Conservation (phyloP, 2,888 invertebrate species). For the Schizaphis graminum region DNA sequence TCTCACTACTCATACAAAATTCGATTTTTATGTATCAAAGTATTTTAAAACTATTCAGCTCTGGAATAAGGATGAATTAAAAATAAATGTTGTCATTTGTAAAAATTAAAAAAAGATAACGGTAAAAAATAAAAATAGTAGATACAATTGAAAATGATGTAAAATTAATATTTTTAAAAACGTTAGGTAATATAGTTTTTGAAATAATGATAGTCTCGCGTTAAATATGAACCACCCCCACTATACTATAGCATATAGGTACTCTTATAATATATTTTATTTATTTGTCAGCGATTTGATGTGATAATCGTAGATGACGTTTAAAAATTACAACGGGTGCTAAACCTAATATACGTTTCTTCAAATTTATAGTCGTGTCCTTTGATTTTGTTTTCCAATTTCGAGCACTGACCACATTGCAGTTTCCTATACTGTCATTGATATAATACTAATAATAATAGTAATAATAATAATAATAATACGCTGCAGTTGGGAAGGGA, state of each 20-base stretch:
- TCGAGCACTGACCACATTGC: neutral
- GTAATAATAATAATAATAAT: neutral
- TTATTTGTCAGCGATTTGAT: neutral
- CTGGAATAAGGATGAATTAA: neutral
- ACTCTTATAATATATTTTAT: neutral
- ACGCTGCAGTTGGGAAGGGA: neutral
- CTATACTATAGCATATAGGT: neutral
- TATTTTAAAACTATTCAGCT: neutral
- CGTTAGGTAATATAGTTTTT: neutral
- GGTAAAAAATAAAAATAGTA: no score
- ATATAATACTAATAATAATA: neutral
- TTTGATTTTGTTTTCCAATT: neutral
- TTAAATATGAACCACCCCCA: neutral
- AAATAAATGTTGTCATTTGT: neutral
- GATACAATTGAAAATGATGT: neutral
- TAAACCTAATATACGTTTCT: neutral
- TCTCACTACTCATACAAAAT: neutral
- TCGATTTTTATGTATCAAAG: neutral
- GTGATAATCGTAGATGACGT: neutral
- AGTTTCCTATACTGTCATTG: neutral
- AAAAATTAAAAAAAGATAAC: no score
- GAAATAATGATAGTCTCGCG: neutral
- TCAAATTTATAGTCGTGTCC: neutral
- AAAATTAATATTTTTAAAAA: neutral
- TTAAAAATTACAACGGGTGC: neutral